Base-by-base conservation (phyloP, 2,888 invertebrate species). In the Lasioglossum villosulum region DNA sequence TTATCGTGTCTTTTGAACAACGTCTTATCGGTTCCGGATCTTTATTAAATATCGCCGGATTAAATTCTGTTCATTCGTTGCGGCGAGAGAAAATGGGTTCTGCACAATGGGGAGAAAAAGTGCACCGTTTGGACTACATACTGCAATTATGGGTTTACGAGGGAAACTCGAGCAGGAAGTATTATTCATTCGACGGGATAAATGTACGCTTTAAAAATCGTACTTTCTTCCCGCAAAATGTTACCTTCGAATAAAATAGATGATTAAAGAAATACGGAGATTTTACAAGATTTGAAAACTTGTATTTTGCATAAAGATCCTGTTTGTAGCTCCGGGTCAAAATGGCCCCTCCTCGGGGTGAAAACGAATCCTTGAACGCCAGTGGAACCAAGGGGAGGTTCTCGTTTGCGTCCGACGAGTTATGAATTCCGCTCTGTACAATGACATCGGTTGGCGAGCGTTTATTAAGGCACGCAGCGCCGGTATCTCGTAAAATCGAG, bases 401-500 rank as follows among this genome's bases (percentile, higher is more conserved):
- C 42, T 10, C 66, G 39, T 63, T 34, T 30, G 45, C 8, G 66
- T 45, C 78, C 73, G 76, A 73, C 78, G 75, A 83, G 73, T 84
- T 84, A 83, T 83, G 83, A 76, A 79, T 83, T 75, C 83, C 83
- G 71, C n/a, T 37, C 23, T 23, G 27, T 74, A 59, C 59, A 63
- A 34, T 34, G 52, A 66, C 48, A 78, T 39, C 39, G 66, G 42
- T 16, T 63, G 63, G 16, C 27, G 34, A 73, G 39, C 84, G 16
- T 68, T 83, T 78, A 78, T 78, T 82, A 75, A 82, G 56, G 73
- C 78, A 0, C 30, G 34, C 66, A 19, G n/a, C 72, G n/a, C 23
- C 12, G 71, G 48, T 30, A 10, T 48, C 16, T 63, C 75, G 39
- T 83, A 34, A 82, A 82, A 34, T n/a, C 34, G 37, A 23, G 23